A percentile compares a stretch with the other conserved stretches of the same genome.
phyloP scores from a whole-genome alignment of 2,888 invertebrate genomes.

The Papilio elwesi region DNA sequence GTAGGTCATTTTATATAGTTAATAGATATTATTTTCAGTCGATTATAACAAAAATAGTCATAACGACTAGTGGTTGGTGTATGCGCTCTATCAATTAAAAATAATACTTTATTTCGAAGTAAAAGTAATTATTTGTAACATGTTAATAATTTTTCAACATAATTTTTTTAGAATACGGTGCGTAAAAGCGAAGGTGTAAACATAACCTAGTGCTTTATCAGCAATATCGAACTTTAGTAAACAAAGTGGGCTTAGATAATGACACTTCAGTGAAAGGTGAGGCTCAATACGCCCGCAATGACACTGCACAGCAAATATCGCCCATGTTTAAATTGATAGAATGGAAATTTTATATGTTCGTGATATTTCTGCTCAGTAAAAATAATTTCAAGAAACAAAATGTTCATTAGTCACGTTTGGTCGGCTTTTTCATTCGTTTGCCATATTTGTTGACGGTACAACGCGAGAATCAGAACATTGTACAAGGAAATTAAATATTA shows the following conservation, averaged over 20 bases:
- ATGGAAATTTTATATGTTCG: conserved; percentile 10
- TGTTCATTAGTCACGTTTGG: conserved; percentile 22
- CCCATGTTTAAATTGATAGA: conserved; percentile 24
- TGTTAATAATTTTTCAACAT: background rate
- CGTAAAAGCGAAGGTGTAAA: conserved; percentile 19
- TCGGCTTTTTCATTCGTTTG: conserved; percentile 1
- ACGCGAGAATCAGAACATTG: conserved; percentile 10
- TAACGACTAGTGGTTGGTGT: too few relatives aligned
- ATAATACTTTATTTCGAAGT: background rate
- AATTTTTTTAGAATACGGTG: background rate
- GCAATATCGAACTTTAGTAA: conserved; percentile 36
- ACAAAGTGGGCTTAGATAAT: conserved; percentile 28
- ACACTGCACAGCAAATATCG: conserved; percentile 32
- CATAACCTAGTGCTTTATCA: conserved; percentile 31
- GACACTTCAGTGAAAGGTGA: conserved; percentile 38
- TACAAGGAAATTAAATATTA: conserved; percentile 22
- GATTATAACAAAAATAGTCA: background rate
- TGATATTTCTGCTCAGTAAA: conserved; percentile 19
- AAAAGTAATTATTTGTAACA: background rate
- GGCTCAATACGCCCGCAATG: conserved; percentile 35
- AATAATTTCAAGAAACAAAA: conserved; percentile 10
- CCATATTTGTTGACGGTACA: conserved; percentile 2
- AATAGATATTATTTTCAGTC: background rate
- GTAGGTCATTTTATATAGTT: background rate
- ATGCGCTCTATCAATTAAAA: too few relatives aligned